Base-by-base conservation (phyloP, 2,888 invertebrate genomes). In the Argyra leucocephala region DNA sequence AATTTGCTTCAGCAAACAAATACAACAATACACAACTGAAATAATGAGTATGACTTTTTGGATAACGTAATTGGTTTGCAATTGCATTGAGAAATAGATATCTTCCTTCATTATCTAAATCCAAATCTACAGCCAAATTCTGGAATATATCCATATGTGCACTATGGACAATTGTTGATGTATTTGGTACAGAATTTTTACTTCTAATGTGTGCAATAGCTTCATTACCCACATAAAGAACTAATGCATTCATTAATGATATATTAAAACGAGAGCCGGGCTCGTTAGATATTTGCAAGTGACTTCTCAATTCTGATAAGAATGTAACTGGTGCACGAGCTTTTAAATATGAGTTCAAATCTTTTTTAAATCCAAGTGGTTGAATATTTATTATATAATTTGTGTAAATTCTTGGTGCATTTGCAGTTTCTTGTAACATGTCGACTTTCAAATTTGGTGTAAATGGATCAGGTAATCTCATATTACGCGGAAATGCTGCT, bases 71-170 rank as follows among this genome's bases (percentile, higher is more conserved):
- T 77, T 99, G 99, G 81, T 99, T 99, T 62, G 97, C 97, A 71
- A 99, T 95, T 2, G 98, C 96, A 79, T 99, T 99, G 76, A 99
- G 83, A 82, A 99, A 97, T 74, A 99, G 81, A 79, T 99, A 99
- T 61, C 83, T 80, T 79, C 97, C 99, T 82, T 99, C 98, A 15
- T 93, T 96, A 79, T 99, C 98, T 69, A 99, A 86, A 31, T 31
- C n/a, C n/a, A n/a, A n/a, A 80, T 97, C 96, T 0, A 98, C 97
- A 1, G 96, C 96, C 72, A 99, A 85, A 82, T 97, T 98, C 82
- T 99, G 98, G 85, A 99, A 99, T 72, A 99, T 98, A 79, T 99
- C 99, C 97, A 99, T 99, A 79, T 96, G 98, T 0, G 98, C 91
- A 37, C 96, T 96, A 78, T 98, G 97, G 1, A 96, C 93, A 69